phyloP scores from a whole-genome alignment of 2,113 vertebrate species.

The Ornithorhynchus anatinus region DNA sequence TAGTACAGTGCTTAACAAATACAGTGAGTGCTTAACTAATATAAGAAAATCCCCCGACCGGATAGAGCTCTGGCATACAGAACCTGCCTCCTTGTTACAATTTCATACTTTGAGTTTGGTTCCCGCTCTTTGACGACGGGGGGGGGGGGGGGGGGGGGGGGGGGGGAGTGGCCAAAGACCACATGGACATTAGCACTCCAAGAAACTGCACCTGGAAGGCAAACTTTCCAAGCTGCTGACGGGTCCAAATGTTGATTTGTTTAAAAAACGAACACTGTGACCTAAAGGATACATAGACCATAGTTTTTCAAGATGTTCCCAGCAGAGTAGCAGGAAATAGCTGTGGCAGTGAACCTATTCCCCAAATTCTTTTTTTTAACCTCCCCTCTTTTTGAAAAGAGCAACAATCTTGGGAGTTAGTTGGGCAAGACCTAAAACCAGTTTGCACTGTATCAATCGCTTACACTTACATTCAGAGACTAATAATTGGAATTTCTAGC shows the following conservation, averaged over 20 bases:
- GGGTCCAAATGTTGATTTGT: slow-evolving; percentile 19
- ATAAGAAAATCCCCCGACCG: no score
- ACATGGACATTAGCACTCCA: no score
- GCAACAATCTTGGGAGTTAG: background rate
- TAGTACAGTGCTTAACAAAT: no score
- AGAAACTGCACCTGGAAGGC: slow-evolving; percentile 19
- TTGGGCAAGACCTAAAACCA: background rate
- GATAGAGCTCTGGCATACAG: no score
- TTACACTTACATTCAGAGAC: background rate
- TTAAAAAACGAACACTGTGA: slow-evolving; percentile 29
- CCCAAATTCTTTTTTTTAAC: background rate
- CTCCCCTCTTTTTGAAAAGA: background rate
- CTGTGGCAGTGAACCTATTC: background rate
- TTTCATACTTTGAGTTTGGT: no score
- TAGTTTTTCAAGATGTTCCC: background rate
- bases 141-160: no score
- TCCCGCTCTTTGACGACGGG: no score
- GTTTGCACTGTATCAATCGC: background rate
- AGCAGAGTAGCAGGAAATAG: background rate
- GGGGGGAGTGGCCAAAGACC: no score
- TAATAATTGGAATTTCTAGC: background rate
- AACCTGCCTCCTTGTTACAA: no score
- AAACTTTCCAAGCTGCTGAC: slow-evolving; percentile 20
- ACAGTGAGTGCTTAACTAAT: no score
- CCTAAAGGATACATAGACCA: background rate